Conservation (phyloP, 1,140 invertebrate genomes). For the Rhagoletis pomonella region DNA sequence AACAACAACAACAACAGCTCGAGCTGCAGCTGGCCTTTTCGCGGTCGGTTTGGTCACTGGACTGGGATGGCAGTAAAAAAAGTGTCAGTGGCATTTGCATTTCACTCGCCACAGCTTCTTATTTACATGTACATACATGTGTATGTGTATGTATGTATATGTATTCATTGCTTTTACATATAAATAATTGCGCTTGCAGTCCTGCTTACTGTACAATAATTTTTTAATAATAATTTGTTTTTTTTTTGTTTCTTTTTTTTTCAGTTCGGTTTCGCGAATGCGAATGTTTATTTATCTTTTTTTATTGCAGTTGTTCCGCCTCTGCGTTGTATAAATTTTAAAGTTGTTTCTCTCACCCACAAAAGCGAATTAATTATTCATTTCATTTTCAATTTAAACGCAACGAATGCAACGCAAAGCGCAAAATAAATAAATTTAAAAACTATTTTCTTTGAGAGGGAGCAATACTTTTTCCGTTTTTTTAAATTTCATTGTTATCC, state of each 20-base stretch:
- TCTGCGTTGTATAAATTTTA: slow-evolving; percentile 2
- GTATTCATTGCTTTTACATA: not conserved
- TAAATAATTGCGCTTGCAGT: slow-evolving; percentile 13
- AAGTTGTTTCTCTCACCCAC: slow-evolving; percentile 25
- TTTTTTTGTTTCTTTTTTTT: not conserved
- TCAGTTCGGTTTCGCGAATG: not conserved
- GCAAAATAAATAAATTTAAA: not conserved
- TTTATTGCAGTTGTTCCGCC: not conserved
- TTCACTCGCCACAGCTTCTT: not conserved
- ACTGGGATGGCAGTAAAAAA: not conserved
- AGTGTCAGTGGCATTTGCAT: not conserved
- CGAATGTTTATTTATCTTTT: not conserved
- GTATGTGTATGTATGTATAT: not conserved
- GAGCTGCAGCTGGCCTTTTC: not conserved
- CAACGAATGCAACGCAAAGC: not conserved
- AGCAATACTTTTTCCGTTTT: not conserved
- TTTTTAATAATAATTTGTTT: not conserved
- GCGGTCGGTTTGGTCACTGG: not conserved
- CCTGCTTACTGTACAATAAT: not conserved
- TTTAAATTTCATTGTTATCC: not conserved
- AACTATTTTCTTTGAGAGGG: not conserved
- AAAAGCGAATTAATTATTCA: slow-evolving; percentile 22
- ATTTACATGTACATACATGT: not conserved
- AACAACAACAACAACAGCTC: not conserved
- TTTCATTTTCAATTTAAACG: slow-evolving; percentile 14